Base-by-base conservation (phyloP, 2,888 invertebrate species). In the Tenthredo scrophulariae region DNA sequence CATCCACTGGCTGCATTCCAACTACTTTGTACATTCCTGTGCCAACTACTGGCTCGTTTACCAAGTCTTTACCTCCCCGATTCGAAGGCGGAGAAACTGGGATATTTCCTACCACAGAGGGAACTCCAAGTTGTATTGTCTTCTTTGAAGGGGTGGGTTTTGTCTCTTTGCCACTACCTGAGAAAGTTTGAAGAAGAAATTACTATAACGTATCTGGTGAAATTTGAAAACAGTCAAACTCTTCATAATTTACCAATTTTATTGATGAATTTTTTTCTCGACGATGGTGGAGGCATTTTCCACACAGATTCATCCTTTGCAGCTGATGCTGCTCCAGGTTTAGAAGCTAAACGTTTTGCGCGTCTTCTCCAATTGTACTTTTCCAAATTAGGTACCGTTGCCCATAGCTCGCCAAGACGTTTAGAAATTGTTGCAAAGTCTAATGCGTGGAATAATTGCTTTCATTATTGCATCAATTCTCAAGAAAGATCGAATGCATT, bases 341-440 rank as follows among this genome's bases (percentile, higher is more conserved):
- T 95, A 10, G 94, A 93, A 72, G 95, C 95, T 86, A 94, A 94
- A 65, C 97, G 95, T 93, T 97, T 97, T 0, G 98, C 98, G 87
- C 97, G 96, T 43, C 97, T 95, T 87, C 97, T 96, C 98, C 98
- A 98, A 85, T 96, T 94, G 88, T 95, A 96, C 43, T 96, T 96
- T 90, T 96, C 96, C 88, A 94, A 93, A 86, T 94, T 94, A n/a
- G 95, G 95, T 79, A 98, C 97, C 89, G 97, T 96, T 46, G 97
- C 96, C 98, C 98, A 98, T 93, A 98, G 95, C 92, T 98, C 98
- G 58, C 98, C 97, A 15, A 98, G 94, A 13, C 97, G 95, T 90
- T 97, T 97, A 70, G 98, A 97, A 86, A 97, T 96, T 84, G 96
- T 96, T 0, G 97, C 96, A 94, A 98, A 97, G 94, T 98, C 96